These are phyloP conservation scores for Scarus forsteni DNA, from an alignment of 2,797 vertebrate species.

Conservation along the genomic window DNA sequence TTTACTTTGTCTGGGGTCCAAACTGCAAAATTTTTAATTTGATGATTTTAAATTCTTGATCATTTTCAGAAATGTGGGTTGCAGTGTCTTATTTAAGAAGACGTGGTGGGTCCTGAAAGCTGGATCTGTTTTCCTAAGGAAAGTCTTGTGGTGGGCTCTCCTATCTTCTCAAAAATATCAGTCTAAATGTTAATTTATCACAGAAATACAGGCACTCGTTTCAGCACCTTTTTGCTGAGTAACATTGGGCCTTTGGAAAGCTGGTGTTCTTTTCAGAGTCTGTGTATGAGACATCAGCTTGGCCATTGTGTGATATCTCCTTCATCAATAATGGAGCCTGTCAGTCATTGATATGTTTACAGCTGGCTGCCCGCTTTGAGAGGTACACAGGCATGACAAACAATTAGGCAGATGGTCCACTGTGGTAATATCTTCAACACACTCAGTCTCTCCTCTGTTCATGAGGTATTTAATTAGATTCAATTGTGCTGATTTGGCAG, in stretches of 20 bases:
- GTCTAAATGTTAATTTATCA: too few relatives aligned
- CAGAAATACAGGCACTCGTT: background rate
- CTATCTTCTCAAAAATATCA: too few relatives aligned
- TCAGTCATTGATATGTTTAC: slow-evolving; percentile 59
- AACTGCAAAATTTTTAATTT: too few relatives aligned
- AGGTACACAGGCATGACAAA: slow-evolving; percentile 27
- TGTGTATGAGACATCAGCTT: slow-evolving; percentile 51
- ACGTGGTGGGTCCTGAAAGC: too few relatives aligned
- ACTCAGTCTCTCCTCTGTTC: background rate
- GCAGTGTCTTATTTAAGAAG: too few relatives aligned
- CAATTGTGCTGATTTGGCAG: background rate
- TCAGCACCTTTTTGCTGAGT: background rate
- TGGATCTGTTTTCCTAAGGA: too few relatives aligned
- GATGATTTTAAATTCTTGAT: too few relatives aligned
- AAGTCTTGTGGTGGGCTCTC: too few relatives aligned
- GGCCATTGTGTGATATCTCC: slow-evolving; percentile 53
- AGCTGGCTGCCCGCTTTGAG: slow-evolving; percentile 39
- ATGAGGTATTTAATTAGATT: background rate
- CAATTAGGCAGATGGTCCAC: slow-evolving; percentile 15
- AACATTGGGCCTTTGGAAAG: slow-evolving; percentile 13
- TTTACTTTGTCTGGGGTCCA: too few relatives aligned
- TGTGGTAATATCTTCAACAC: slow-evolving; percentile 7
- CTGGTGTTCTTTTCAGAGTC: slow-evolving; percentile 27
- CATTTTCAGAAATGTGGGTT: too few relatives aligned
- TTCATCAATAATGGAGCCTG: slow-evolving; percentile 74